Evolutionary conservation across 2,113 vertebrate genomes (phyloP).

Genomic region (Psittacara wagleri): DNA sequence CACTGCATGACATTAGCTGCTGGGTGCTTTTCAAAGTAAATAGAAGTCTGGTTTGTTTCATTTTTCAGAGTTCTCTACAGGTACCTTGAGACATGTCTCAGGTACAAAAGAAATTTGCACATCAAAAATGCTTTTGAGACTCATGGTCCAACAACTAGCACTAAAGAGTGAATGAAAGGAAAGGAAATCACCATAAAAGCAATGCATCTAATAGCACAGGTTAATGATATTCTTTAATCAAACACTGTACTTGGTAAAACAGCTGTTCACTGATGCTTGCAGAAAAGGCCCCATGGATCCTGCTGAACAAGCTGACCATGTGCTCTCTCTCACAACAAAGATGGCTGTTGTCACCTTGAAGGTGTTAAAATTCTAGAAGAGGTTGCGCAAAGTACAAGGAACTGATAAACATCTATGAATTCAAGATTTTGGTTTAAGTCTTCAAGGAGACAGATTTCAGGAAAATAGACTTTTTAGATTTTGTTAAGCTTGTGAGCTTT

Average conservation of each 20-base stretch:
- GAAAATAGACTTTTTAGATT: slow-evolving; percentile 36
- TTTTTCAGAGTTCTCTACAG: slow-evolving; percentile 14
- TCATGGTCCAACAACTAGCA: background rate
- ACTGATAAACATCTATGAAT: slow-evolving; percentile 22
- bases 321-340: background rate
- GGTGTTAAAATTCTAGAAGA: background rate
- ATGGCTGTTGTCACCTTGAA: background rate
- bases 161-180: slow-evolving; percentile 2
- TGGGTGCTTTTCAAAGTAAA: slow-evolving; percentile 66
- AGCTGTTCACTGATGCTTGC: background rate
- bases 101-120: background rate
- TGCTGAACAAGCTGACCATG: background rate
- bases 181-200: background rate
- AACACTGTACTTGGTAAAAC: background rate
- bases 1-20: slow-evolving; percentile 32
- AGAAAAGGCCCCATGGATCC: accelerated
- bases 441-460: slow-evolving; percentile 39
- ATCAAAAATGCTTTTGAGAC: background rate
- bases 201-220: background rate
- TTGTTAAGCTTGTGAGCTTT: background rate
- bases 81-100: slow-evolving; percentile 29
- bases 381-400: background rate
- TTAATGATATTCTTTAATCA: slow-evolving; percentile 27
- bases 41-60: slow-evolving; percentile 54
- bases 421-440: background rate